These are phyloP conservation scores for Thereva unica DNA, from an alignment of 2,888 invertebrate species.

Conservation along the genomic window DNA sequence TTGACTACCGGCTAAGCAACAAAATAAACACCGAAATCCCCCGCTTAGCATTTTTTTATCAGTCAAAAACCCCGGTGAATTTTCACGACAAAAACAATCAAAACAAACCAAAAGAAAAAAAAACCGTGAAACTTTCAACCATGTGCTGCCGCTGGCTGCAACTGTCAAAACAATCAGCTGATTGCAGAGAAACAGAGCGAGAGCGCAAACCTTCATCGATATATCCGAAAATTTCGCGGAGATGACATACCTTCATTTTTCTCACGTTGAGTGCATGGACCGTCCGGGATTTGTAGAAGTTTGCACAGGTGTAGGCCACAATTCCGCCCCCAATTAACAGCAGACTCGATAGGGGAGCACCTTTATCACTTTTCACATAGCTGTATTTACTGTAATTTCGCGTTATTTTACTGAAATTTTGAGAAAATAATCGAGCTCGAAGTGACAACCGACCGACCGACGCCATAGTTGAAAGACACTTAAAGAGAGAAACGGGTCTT, in stretches of 20 bases:
- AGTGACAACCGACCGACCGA: slow-evolving; percentile 46
- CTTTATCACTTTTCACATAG: slow-evolving; percentile 43
- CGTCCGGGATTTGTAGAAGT: slow-evolving; percentile 54
- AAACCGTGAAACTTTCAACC: no score
- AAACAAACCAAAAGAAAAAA: no score
- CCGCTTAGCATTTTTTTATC: no score
- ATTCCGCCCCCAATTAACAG: slow-evolving; percentile 58
- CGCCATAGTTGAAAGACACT: slow-evolving; percentile 51
- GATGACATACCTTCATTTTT: slow-evolving; percentile 56
- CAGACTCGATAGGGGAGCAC: slow-evolving; percentile 47
- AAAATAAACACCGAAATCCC: no score
- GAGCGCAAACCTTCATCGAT: no score
- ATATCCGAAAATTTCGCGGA: no score
- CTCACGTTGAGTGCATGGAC: slow-evolving; percentile 62
- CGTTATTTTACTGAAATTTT: slow-evolving; percentile 47
- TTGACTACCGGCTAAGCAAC: no score
- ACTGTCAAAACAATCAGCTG: no score
- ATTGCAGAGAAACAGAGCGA: no score
- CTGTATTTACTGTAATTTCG: slow-evolving; percentile 48
- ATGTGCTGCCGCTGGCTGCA: no score
- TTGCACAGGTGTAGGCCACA: slow-evolving; percentile 58
- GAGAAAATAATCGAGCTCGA: slow-evolving; percentile 46
- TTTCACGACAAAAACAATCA: no score
- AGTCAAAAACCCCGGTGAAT: no score
- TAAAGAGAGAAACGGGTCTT: slow-evolving; percentile 40